Conservation (phyloP, 2,888 invertebrate genomes). For the Tetramorium bicarinatum region DNA sequence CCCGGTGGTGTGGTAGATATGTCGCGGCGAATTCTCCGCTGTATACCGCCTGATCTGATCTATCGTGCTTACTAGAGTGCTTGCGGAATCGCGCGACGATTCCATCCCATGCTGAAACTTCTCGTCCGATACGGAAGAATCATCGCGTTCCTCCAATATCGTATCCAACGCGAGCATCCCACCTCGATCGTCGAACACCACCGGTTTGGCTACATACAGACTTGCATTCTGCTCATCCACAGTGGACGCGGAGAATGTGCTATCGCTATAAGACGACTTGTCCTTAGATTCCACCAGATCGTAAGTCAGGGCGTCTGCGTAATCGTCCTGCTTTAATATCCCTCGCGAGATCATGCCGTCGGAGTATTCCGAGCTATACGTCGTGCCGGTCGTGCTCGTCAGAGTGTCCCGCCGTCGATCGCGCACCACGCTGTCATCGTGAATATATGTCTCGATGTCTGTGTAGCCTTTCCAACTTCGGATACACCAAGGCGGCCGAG, state of each 20-base stretch:
- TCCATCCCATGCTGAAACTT: constrained; percentile 79
- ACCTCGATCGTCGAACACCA: constrained; percentile 87
- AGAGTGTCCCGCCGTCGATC: constrained; percentile 87
- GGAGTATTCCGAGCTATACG: constrained; percentile 87
- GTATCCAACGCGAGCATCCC: constrained; percentile 87
- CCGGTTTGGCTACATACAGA: constrained; percentile 88
- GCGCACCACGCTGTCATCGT: constrained; percentile 89
- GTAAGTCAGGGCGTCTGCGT: constrained; percentile 87
- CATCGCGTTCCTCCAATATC: constrained; percentile 88
- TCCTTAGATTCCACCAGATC: constrained; percentile 83
- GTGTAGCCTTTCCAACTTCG: constrained; percentile 90
- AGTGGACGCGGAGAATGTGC: constrained; percentile 52
- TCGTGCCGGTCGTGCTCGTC: constrained; percentile 87
- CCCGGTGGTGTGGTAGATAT: constrained; percentile 88
- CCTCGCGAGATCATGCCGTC: constrained; percentile 76
- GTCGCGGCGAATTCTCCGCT: constrained; percentile 88
- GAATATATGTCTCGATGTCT: constrained; percentile 89
- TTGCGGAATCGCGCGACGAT: constrained; percentile 85
- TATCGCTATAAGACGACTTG: constrained; percentile 37
- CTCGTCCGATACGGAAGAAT: constrained; percentile 71
- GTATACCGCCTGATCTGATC: constrained; percentile 89
- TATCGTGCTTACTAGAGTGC: constrained; percentile 89
- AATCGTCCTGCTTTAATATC: constrained; percentile 85
- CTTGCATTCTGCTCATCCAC: constrained; percentile 76
- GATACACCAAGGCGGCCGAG: constrained; percentile 89